Conservation (phyloP, 30 jellyfish, hydroid and myxozoan genomes). For the Catostylus mosaicus region DNA sequence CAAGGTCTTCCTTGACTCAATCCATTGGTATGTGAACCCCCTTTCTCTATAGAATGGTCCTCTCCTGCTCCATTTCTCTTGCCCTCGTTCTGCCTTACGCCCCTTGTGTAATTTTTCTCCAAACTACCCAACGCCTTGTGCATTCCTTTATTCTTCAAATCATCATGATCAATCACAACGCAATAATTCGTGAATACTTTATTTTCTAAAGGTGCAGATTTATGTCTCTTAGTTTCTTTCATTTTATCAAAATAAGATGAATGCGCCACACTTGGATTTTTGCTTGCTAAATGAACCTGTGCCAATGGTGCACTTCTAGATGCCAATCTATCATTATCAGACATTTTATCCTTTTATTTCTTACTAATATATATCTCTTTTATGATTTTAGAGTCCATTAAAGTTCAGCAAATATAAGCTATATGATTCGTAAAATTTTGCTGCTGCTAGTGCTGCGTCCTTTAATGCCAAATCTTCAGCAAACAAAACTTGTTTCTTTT, state of each 20-base stretch:
- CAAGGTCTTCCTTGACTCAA: slow-evolving; percentile 7
- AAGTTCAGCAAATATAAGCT: too few species aligned
- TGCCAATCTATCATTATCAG: not conserved
- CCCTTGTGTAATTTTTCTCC: slow-evolving; percentile 21
- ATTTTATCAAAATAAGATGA: slow-evolving; percentile 29
- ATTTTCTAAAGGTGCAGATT: slow-evolving; percentile 26
- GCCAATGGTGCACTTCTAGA: not conserved
- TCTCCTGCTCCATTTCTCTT: not conserved
- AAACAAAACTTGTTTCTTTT: too few species aligned
- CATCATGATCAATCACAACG: not conserved
- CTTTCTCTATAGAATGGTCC: not conserved
- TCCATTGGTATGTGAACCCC: not conserved
- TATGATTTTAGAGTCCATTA: too few species aligned
- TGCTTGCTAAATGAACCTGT: slow-evolving; percentile 27
- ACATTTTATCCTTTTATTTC: not conserved
- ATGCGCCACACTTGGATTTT: slow-evolving; percentile 54
- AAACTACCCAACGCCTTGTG: slow-evolving; percentile 1
- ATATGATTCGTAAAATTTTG: too few species aligned
- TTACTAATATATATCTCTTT: too few species aligned
- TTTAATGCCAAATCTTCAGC: too few species aligned
- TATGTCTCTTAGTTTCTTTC: not conserved
- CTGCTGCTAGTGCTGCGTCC: too few species aligned
- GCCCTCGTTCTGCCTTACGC: not conserved
- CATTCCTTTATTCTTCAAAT: not conserved
- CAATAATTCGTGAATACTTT: not conserved